Percentiles rank a stretch among this genome's conserved stretches.
Conservation (phyloP, 2,888 invertebrate genomes). For the Aromia moschata region DNA sequence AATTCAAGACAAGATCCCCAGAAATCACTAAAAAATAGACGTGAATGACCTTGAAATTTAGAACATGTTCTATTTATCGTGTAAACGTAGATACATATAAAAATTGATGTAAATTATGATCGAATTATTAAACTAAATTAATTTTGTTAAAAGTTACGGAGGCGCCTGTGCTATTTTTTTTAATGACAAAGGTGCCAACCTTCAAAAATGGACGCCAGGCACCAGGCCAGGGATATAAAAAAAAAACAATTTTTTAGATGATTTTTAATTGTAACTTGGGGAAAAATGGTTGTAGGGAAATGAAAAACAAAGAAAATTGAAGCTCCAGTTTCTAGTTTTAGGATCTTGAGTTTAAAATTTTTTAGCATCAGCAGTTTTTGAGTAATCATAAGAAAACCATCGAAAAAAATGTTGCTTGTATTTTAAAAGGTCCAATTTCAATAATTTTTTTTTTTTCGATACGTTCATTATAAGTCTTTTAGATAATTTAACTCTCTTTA, state of each 20-base stretch:
- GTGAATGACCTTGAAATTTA: too few species aligned
- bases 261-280: not conserved
- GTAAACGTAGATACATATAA: too few species aligned
- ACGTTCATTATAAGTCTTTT: not conserved
- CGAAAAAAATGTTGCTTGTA: not conserved
- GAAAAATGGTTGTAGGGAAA: not conserved
- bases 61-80: too few species aligned
- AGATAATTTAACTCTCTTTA: too few species aligned
- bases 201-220: not conserved
- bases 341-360: not conserved
- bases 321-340: not conserved
- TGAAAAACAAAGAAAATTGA: not conserved
- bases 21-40: too few species aligned
- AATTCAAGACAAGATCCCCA: too few species aligned
- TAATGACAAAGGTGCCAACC: too few species aligned
- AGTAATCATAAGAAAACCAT: not conserved
- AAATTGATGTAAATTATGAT: too few species aligned
- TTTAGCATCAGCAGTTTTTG: not conserved
- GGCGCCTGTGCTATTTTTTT: too few species aligned
- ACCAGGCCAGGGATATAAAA: not conserved
- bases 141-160: too few species aligned
- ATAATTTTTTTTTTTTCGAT: not conserved
- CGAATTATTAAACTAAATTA: too few species aligned
- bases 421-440: not conserved
- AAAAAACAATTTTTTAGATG: not conserved